Conservation (phyloP, 2,797 vertebrate species). For the Takifugu ocellatus region DNA sequence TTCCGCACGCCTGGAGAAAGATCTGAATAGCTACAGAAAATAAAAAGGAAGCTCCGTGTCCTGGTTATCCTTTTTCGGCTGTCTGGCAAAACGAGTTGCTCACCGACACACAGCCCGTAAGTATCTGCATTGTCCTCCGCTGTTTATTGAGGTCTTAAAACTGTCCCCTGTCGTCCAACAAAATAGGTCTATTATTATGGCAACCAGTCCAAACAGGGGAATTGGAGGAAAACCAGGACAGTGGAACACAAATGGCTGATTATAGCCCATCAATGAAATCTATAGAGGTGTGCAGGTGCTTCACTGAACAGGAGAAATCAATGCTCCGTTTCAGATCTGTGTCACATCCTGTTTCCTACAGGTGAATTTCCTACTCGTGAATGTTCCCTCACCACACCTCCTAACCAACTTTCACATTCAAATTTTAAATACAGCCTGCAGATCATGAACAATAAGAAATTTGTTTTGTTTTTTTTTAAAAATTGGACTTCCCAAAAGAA, state of each 20-base stretch:
- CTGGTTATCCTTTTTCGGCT: slow-evolving; percentile 41
- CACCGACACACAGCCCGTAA: slow-evolving; percentile 4
- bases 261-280: neutral
- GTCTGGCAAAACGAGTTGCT: slow-evolving; percentile 9
- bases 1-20: slow-evolving; percentile 24
- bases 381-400: too few species aligned
- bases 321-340: neutral
- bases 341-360: neutral
- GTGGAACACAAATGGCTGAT: slow-evolving; percentile 10
- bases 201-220: slow-evolving; percentile 59
- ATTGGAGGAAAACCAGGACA: slow-evolving; percentile 38
- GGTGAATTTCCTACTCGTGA: neutral
- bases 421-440: too few species aligned
- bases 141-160: slow-evolving; percentile 55
- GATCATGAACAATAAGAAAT: too few species aligned
- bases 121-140: slow-evolving; percentile 33
- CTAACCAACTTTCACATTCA: too few species aligned
- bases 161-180: slow-evolving; percentile 41
- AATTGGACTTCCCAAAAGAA: too few species aligned
- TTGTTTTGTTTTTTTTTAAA: too few species aligned
- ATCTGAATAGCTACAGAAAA: slow-evolving; percentile 1
- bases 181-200: slow-evolving; percentile 56
- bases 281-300: neutral
- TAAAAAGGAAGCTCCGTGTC: slow-evolving; percentile 27
- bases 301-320: neutral